Evolutionary conservation across 2,888 invertebrate genomes (phyloP).

Genomic region (Sicus ferrugineus): DNA sequence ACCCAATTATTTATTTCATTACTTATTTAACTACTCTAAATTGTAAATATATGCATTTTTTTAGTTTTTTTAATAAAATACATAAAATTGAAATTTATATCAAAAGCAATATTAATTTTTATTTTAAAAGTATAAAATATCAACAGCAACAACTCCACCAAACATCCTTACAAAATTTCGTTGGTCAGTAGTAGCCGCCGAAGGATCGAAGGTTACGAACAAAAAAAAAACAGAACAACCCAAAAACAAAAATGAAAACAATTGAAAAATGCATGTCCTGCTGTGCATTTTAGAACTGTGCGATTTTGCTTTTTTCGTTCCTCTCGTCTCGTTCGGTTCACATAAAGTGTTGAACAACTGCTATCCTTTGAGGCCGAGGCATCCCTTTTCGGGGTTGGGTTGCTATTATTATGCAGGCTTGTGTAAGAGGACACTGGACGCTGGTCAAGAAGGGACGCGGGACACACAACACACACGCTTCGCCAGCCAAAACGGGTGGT

Average conservation of each 20-base stretch:
- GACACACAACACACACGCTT: not conserved
- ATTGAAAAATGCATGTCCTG: conserved; percentile 33
- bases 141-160: not conserved
- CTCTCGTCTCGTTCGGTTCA: conserved; percentile 7
- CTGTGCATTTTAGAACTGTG: conserved; percentile 33
- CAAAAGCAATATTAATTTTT: no score
- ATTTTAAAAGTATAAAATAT: not conserved
- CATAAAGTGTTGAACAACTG: conserved; percentile 15
- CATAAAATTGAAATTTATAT: no score
- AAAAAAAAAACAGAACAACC: not conserved
- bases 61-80: no score
- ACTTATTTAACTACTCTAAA: no score
- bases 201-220: not conserved
- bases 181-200: conserved; percentile 15
- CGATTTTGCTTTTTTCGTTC: conserved; percentile 3
- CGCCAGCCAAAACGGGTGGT: not conserved
- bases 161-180: not conserved
- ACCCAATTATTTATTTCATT: no score
- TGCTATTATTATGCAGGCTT: conserved; percentile 1
- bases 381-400: conserved; percentile 26
- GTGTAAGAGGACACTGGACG: conserved; percentile 33
- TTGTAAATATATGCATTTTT: no score
- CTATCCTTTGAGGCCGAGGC: conserved; percentile 28
- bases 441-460: conserved; percentile 13
- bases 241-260: conserved; percentile 27